Evolutionary conservation across 2,797 vertebrate species (phyloP).

Genomic region (Acipenser transmontanus): DNA sequence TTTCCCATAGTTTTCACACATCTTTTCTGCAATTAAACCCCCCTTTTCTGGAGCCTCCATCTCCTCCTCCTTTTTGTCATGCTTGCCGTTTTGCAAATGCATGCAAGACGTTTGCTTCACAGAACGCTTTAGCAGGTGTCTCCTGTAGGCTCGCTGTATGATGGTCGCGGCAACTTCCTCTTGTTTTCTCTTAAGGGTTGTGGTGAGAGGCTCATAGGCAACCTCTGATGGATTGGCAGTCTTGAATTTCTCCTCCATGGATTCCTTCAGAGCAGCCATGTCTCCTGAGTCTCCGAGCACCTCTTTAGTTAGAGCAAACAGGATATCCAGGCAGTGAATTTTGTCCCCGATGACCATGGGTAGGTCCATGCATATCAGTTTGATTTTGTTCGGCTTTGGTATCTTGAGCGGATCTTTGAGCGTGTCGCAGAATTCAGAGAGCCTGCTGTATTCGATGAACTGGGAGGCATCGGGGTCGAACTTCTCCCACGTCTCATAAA

Average conservation of each 20-base stretch:
- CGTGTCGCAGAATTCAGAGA: constrained; percentile 86
- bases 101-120: constrained; percentile 79
- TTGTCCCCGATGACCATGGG: constrained; percentile 88
- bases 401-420: constrained; percentile 80
- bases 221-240: constrained; percentile 84
- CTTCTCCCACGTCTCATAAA: constrained; percentile 93
- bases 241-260: constrained; percentile 88
- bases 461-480: constrained; percentile 79
- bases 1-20: constrained; percentile 71
- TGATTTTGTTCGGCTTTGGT: constrained; percentile 84
- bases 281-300: constrained; percentile 89
- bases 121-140: constrained; percentile 74
- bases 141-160: constrained; percentile 83
- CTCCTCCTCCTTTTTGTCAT: constrained; percentile 17
- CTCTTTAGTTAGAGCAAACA: constrained; percentile 85
- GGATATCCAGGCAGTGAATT: constrained; percentile 89
- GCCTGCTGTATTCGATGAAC: constrained; percentile 76
- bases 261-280: constrained; percentile 85
- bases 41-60: constrained; percentile 68
- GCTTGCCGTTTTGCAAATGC: constrained; percentile 56
- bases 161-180: constrained; percentile 73
- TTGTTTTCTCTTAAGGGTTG: constrained; percentile 85
- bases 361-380: constrained; percentile 81
- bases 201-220: constrained; percentile 86
- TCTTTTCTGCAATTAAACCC: constrained; percentile 72